Conservation (phyloP, 2,888 invertebrate species). For the Charanyca ferruginea region DNA sequence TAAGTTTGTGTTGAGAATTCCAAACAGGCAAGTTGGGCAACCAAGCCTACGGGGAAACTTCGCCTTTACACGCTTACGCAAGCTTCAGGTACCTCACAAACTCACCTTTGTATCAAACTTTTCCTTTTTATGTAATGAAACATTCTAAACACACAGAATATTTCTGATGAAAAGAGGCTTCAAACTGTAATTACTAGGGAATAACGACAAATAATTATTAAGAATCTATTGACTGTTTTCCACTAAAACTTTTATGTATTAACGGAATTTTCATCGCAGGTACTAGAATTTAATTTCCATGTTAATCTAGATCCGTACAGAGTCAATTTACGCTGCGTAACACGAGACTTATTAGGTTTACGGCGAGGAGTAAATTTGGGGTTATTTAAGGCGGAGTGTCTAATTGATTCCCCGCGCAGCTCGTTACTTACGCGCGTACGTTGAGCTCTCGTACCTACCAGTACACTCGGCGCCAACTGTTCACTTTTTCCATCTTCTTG, state of each 20-base stretch:
- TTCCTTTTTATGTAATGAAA: slow-evolving; percentile 9
- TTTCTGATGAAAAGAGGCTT: slow-evolving; percentile 69
- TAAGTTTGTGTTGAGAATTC: slow-evolving; percentile 64
- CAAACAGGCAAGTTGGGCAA: slow-evolving; percentile 50
- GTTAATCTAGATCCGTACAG: slow-evolving; percentile 59
- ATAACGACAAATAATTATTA: slow-evolving; percentile 85
- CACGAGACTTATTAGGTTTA: slow-evolving; percentile 60
- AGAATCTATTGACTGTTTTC: slow-evolving; percentile 87
- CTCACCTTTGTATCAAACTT: slow-evolving; percentile 22
- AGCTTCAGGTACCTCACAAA: slow-evolving; percentile 11
- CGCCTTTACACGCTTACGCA: slow-evolving; percentile 23
- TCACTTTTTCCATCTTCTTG: slow-evolving; percentile 80
- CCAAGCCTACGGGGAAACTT: slow-evolving; percentile 51
- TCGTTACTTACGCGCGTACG: slow-evolving; percentile 57
- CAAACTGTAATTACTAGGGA: slow-evolving; percentile 77
- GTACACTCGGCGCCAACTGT: slow-evolving; percentile 70
- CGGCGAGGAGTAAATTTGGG: slow-evolving; percentile 52
- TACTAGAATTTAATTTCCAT: slow-evolving; percentile 62
- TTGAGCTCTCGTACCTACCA: slow-evolving; percentile 63
- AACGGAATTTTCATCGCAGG: slow-evolving; percentile 60
- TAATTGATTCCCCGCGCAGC: slow-evolving; percentile 49
- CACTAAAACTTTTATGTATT: slow-evolving; percentile 70
- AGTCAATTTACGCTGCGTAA: slow-evolving; percentile 61
- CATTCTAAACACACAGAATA: slow-evolving; percentile 5
- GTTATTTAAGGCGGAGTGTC: slow-evolving; percentile 56